Base-by-base conservation (phyloP, 2,888 invertebrate species). In the Alitta virens region DNA sequence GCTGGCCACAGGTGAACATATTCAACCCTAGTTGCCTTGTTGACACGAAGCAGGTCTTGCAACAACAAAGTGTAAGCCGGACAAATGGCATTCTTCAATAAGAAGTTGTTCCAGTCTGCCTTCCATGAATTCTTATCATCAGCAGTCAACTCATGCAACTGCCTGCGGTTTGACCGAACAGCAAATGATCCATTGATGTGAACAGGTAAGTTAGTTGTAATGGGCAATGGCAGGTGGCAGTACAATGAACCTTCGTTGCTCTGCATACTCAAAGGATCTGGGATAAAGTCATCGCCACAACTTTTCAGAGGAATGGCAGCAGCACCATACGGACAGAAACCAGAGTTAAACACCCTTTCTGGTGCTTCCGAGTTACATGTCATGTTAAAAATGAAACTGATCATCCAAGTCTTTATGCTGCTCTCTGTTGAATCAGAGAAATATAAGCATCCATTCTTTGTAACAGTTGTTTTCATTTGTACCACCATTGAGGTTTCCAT, bases 101-200 rank as follows among this genome's bases (percentile, higher is more conserved):
- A 60, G 5, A 64, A 63, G 16, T 64, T 57, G 56, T 75, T 75
- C 75, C 75, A 75, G 26, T 68, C 64, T 7, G 59, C 63, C 49
- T 55, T 53, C 9, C 46, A 14, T 24, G 58, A 63, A 9, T 46
- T 18, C 51, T 70, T 75, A 64, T 78, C 77, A 62, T 78, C 78
- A 18, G 68, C 69, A 12, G 72, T 71, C 40, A 55, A 58, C 27
- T 65, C 65, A 12, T 56, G 61, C 9, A 79, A 67, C n/a, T 68
- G 61, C 21, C 73, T 65, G 26, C 79, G 60, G 59, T 74, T 72
- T 14, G 75, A 70, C 16, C 71, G 70, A 1, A 79, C 68, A 1
- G 76, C 71, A 66, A 79, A 79, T 27, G 68, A 67, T 2, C 73
- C 76, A 61, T 78, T 79, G 2, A 79, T 64, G 57, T 77, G 76